These are phyloP conservation scores for Shinisaurus crocodilurus DNA, from an alignment of 2,113 vertebrate genomes.

Conservation along the genomic window DNA sequence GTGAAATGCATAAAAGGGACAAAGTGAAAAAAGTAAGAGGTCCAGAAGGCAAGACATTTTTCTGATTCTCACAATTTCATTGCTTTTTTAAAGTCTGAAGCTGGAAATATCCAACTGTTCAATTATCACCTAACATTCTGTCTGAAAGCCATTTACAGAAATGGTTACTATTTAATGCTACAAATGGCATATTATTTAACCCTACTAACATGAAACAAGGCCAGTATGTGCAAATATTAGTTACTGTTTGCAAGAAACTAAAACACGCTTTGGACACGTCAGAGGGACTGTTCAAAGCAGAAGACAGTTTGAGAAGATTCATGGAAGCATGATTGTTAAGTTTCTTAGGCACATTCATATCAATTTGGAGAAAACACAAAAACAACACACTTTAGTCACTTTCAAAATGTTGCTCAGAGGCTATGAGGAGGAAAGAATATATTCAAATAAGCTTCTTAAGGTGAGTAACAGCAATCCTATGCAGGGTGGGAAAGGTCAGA, in stretches of 20 bases:
- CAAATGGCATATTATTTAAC: neutral
- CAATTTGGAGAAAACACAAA: neutral
- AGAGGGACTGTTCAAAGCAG: neutral
- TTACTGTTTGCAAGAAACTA: neutral
- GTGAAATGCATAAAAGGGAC: conserved; percentile 51
- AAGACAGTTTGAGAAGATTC: neutral
- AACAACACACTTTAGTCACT: neutral
- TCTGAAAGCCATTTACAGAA: neutral
- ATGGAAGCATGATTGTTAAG: neutral
- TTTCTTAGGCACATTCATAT: neutral
- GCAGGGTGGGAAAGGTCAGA: neutral
- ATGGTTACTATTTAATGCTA: neutral
- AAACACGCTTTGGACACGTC: neutral
- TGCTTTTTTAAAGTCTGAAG: neutral
- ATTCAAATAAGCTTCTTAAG: neutral
- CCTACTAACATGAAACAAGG: neutral
- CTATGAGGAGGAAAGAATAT: neutral
- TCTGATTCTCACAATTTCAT: neutral
- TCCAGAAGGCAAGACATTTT: neutral
- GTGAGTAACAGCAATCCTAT: neutral
- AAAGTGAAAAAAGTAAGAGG: conserved; percentile 17
- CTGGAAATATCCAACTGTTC: neutral
- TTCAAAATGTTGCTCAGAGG: neutral
- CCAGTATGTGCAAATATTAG: neutral
- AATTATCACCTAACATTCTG: neutral